Evolutionary conservation across 2,113 vertebrate species (phyloP).

Genomic region (Tor tambroides): DNA sequence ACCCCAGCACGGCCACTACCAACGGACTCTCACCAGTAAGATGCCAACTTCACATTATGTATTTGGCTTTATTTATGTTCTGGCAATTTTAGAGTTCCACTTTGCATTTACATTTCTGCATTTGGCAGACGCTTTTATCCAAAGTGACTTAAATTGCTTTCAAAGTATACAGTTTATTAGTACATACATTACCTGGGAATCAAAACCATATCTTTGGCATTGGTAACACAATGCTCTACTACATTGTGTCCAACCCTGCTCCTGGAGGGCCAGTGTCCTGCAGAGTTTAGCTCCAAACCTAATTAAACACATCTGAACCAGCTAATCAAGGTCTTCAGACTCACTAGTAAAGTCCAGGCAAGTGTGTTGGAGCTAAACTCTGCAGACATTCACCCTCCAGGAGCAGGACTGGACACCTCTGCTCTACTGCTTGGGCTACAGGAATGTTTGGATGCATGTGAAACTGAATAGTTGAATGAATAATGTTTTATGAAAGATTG

Average conservation of each 20-base stretch:
- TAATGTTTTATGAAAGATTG: neutral
- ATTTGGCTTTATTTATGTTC: neutral
- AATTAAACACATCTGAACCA: no score
- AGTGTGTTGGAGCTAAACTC: no score
- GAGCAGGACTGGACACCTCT: neutral
- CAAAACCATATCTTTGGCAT: neutral
- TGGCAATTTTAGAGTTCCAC: neutral
- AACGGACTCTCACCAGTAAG: conserved; percentile 87
- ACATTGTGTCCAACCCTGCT: no score
- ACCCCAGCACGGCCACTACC: conserved; percentile 75
- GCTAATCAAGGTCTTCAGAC: no score
- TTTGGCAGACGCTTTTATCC: neutral
- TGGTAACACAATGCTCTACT: no score
- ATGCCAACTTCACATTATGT: conserved; percentile 1
- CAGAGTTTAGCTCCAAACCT: no score
- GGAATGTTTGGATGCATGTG: neutral
- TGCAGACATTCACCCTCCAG: no score
- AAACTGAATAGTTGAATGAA: neutral
- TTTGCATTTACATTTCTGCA: neutral
- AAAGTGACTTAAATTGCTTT: neutral
- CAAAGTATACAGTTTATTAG: neutral
- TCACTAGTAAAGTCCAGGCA: no score
- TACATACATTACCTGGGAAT: neutral
- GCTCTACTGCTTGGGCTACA: neutral
- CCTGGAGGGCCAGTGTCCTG: no score